Percentiles rank a stretch among this genome's conserved stretches.
Conservation (phyloP, 2,888 invertebrate genomes). For the Ophraella communa region DNA sequence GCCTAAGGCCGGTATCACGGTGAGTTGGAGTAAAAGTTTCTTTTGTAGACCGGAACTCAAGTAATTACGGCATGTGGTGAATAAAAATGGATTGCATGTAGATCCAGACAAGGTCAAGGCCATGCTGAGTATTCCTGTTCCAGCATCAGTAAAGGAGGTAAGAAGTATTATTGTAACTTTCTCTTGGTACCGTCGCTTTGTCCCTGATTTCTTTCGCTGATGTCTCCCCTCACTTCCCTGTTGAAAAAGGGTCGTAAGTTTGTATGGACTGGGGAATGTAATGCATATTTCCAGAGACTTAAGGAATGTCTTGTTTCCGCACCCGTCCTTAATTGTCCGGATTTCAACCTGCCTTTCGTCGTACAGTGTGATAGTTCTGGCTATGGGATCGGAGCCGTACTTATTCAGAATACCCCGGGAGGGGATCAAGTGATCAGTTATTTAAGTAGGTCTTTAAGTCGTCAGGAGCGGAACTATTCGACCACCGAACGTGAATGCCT, state of each 20-base stretch:
- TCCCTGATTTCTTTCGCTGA: constrained; percentile 31
- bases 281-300: constrained; percentile 24
- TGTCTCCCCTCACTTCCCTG: constrained; percentile 28
- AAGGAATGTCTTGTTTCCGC: constrained; percentile 30
- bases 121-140: constrained; percentile 20
- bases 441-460: constrained; percentile 16
- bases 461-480: constrained; percentile 23
- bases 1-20: constrained; percentile 35
- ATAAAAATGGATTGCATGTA: constrained; percentile 21
- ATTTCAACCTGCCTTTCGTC: constrained; percentile 31
- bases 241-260: constrained; percentile 28
- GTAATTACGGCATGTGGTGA: constrained; percentile 24
- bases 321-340: constrained; percentile 33
- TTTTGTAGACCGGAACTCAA: constrained; percentile 20
- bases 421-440: constrained; percentile 29
- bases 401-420: constrained; percentile 25
- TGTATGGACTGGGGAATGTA: constrained; percentile 32
- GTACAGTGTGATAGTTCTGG: constrained; percentile 16
- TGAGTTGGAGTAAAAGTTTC: constrained; percentile 30
- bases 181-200: constrained; percentile 41
- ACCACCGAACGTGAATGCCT: constrained; percentile 34
- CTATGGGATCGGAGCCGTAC: constrained; percentile 36
- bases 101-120: constrained; percentile 4
- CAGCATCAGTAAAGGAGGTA: constrained; percentile 31
- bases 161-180: constrained; percentile 33